phyloP scores from a whole-genome alignment of 2,888 invertebrate genomes.

The Ctena decussata region DNA sequence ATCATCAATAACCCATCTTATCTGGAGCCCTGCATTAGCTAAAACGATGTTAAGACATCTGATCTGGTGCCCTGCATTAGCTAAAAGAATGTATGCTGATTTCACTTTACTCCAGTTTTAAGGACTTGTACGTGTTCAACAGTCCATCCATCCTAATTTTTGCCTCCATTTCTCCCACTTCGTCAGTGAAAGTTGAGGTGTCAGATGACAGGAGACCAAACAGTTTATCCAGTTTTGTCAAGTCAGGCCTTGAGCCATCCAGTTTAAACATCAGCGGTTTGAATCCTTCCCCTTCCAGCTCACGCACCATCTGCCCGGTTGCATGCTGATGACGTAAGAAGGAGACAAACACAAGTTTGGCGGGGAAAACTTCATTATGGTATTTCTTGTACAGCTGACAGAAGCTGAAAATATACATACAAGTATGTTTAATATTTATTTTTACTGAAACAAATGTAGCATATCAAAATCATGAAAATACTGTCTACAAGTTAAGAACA shows the following conservation, averaged over 20 bases:
- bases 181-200: conserved; percentile 76
- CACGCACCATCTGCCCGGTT: conserved; percentile 83
- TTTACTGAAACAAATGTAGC: too few relatives aligned
- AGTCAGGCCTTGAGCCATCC: conserved; percentile 82
- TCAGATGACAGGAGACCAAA: conserved; percentile 84
- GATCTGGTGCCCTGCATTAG: too few relatives aligned
- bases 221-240: conserved; percentile 86
- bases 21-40: too few relatives aligned
- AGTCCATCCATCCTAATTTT: conserved; percentile 70
- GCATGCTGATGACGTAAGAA: conserved; percentile 84
- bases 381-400: conserved; percentile 83
- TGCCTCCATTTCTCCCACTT: conserved; percentile 68
- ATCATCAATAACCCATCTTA: too few relatives aligned
- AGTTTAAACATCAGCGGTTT: conserved; percentile 83
- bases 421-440: too few relatives aligned
- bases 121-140: conserved; percentile 44
- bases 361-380: conserved; percentile 84
- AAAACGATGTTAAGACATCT: too few relatives aligned
- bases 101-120: not conserved
- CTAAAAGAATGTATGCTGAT: too few relatives aligned
- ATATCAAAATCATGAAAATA: too few relatives aligned
- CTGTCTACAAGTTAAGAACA: too few relatives aligned
- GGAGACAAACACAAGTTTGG: conserved; percentile 86
- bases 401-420: conserved; percentile 76
- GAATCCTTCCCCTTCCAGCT: conserved; percentile 71